Conservation (phyloP, 1,140 invertebrate genomes). For the Oncopodura yosiiana region DNA sequence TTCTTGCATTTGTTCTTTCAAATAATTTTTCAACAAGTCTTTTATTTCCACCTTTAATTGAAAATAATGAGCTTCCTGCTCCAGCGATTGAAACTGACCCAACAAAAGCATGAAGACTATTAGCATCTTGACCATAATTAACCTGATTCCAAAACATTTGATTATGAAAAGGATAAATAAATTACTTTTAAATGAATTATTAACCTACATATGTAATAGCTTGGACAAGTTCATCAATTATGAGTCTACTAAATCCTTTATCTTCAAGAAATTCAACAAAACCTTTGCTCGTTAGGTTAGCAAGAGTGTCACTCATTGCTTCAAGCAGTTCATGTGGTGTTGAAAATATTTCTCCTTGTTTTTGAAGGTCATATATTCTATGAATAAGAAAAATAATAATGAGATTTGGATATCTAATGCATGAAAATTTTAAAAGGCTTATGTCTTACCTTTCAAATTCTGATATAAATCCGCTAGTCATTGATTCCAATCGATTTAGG, state of each 20-base stretch:
- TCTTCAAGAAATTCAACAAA: constrained; percentile 41
- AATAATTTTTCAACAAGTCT: constrained; percentile 44
- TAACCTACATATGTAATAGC: constrained; percentile 46
- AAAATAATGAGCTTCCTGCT: constrained; percentile 47
- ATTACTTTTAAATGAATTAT: no score
- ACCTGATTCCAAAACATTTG: no score
- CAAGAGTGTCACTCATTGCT: constrained; percentile 46
- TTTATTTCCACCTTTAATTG: constrained; percentile 54
- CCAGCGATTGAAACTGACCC: constrained; percentile 51
- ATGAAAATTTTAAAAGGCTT: neutral
- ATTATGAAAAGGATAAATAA: no score
- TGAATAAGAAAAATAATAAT: constrained; percentile 36
- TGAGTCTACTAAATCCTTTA: constrained; percentile 41
- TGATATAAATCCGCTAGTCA: constrained; percentile 39
- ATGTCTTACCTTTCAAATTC: constrained; percentile 42
- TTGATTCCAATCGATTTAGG: constrained; percentile 42
- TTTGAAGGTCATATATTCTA: constrained; percentile 52
- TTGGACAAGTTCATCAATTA: constrained; percentile 51
- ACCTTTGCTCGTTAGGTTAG: constrained; percentile 43
- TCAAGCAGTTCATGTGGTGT: constrained; percentile 45
- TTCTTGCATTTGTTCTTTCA: constrained; percentile 36
- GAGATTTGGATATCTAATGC: constrained; percentile 3
- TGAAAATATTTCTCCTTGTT: constrained; percentile 44
- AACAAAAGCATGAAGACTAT: constrained; percentile 51
- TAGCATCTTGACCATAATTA: constrained; percentile 58